Conservation (phyloP, 2,888 invertebrate species). For the Atethmia centrago region DNA sequence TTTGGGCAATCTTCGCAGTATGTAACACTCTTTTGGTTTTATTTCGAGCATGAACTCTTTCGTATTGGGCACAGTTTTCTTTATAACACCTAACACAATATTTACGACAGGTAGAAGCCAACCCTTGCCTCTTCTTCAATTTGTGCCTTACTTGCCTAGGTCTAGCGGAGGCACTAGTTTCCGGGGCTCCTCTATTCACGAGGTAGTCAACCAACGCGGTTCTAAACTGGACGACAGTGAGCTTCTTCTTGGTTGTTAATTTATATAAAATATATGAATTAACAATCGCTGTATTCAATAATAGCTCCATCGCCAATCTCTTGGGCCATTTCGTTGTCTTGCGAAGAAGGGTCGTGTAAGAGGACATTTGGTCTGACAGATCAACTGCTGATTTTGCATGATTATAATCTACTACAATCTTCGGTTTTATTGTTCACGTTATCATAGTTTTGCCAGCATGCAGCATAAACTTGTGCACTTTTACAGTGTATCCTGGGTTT, state of each 20-base stretch:
- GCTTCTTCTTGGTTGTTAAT: conserved; percentile 53
- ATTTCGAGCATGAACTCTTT: conserved; percentile 52
- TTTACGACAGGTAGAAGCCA: conserved; percentile 25
- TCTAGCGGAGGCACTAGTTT: conserved; percentile 45
- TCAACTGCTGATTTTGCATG: conserved; percentile 58
- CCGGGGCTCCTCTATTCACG: conserved; percentile 32
- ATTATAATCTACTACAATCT: conserved; percentile 64
- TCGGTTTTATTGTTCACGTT: neutral
- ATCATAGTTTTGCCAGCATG: neutral
- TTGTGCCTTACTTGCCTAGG: conserved; percentile 47
- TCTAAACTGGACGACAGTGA: conserved; percentile 51
- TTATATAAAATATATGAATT: conserved; percentile 47
- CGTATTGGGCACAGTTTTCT: conserved; percentile 52
- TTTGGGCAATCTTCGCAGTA: conserved; percentile 52
- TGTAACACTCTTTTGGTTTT: conserved; percentile 56
- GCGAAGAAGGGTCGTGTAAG: conserved; percentile 24
- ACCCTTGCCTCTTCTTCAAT: conserved; percentile 34
- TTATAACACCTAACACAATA: conserved; percentile 54
- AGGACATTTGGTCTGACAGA: conserved; percentile 60
- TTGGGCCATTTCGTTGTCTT: conserved; percentile 44
- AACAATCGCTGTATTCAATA: too few species aligned
- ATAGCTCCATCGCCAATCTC: conserved; percentile 41
- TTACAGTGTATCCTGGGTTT: conserved; percentile 57
- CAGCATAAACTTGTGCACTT: conserved; percentile 52
- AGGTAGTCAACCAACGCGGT: conserved; percentile 47